Conservation (phyloP, 2,888 invertebrate genomes). For the Tachystola acroxantha region DNA sequence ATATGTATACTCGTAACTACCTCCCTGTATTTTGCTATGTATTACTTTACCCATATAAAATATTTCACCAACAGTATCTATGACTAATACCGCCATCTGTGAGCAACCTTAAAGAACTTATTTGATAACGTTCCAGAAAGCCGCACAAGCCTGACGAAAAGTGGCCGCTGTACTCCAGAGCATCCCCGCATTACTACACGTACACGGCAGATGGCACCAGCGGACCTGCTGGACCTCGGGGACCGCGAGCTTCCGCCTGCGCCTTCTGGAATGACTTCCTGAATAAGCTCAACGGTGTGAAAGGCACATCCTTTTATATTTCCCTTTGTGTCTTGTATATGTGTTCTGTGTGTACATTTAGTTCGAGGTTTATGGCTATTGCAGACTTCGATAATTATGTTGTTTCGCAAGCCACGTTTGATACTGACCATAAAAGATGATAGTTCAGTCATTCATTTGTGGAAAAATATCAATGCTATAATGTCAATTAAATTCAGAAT, state of each 20-base stretch:
- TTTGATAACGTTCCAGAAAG: conserved; percentile 58
- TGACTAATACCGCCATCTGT: conserved; percentile 3
- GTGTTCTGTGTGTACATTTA: too few species aligned
- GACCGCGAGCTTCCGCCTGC: conserved; percentile 91
- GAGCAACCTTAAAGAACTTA: neutral
- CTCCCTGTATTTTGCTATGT: too few species aligned
- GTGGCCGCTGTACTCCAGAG: conserved; percentile 93
- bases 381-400: too few species aligned
- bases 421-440: too few species aligned
- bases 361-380: too few species aligned
- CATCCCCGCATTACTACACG: conserved; percentile 92
- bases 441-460: too few species aligned
- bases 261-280: conserved; percentile 98
- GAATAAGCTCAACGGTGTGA: conserved; percentile 88
- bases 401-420: too few species aligned
- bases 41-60: too few species aligned
- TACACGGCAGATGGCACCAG: conserved; percentile 90
- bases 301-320: conserved; percentile 3
- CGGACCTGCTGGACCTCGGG: conserved; percentile 79
- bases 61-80: too few species aligned
- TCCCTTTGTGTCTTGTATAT: neutral
- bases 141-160: conserved; percentile 84
- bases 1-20: too few species aligned
- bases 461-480: too few species aligned
- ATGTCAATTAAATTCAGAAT: too few species aligned